Base-by-base conservation (phyloP, 2,113 vertebrate species). In the Sisor rabdophorus region DNA sequence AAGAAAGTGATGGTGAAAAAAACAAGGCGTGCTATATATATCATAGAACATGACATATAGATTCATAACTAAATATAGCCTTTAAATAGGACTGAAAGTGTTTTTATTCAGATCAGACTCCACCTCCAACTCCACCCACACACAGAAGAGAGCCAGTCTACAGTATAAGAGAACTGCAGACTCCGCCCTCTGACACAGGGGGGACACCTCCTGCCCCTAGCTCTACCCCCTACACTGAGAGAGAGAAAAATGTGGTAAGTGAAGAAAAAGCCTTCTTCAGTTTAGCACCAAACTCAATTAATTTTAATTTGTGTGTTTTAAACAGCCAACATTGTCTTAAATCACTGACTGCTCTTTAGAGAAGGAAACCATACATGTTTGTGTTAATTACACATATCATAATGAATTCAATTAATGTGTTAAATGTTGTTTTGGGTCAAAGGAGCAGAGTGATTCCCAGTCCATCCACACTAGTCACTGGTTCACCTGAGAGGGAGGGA, bases 181-280 rank as follows among this genome's bases (percentile, higher is more conserved):
- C 61, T 9, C 55, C 11, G 4, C 59, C 77, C 47, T 64, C 56
- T 54, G 13, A 4, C 2, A 15, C 58, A 60, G 76, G 78, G 12
- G 73, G 83, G 36, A 17, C 13, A 32, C 55, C 67, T 4, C 55
- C 9, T 15, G 1, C 17, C 0, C 26, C 24, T 3, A 10, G 20
- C 53, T 6, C 7, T 4, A 1, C n/a, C 75, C 36, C 55, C 64
- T 90, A 91, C 85, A 90, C 88, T 15, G 89, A 91, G 77, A 60
- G 80, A 32, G 85, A 92, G 24, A 88, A 87, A 78, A 85, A 88
- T 10, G 83, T 90, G 83, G 91, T 93, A 28, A 83, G 91, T 67
- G n/a, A 19, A 1, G 13, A 58, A 16, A 30, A 24, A 12, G 17
- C 1, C 0, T 6, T n/a, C 9, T 10, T 28, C 13, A 28, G 13